A percentile compares a stretch with the other conserved stretches of the same genome.
phyloP scores from a whole-genome alignment of 1,140 invertebrate genomes.

The Drosophila setifemur region DNA sequence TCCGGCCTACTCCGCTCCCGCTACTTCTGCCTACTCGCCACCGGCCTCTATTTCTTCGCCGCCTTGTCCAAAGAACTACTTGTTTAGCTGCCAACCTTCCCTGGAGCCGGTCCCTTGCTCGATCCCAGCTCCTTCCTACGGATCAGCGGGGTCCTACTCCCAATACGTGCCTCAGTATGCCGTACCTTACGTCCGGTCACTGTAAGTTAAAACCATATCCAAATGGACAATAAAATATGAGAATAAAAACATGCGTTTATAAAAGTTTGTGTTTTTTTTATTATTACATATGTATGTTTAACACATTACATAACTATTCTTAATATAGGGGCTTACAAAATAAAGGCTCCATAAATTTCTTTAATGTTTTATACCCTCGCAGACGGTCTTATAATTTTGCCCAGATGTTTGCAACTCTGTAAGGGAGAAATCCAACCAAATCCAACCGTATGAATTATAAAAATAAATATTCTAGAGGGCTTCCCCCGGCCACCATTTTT shows the following conservation, averaged over 20 bases:
- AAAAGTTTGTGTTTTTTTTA: neutral
- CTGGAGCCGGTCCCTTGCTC: conserved; percentile 72
- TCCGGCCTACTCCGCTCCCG: conserved; percentile 5
- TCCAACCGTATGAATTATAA: too few relatives aligned
- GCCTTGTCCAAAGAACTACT: conserved; percentile 75
- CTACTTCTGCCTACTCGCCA: conserved; percentile 44
- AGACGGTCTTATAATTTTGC: too few relatives aligned
- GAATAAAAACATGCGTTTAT: conserved; percentile 49
- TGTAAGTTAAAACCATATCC: conserved; percentile 1
- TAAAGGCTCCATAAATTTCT: too few relatives aligned
- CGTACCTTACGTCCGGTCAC: conserved; percentile 59
- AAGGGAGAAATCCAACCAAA: too few relatives aligned
- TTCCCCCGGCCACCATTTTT: too few relatives aligned
- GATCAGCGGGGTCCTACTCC: conserved; percentile 61
- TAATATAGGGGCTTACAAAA: too few relatives aligned
- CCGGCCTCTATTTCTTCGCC: conserved; percentile 59
- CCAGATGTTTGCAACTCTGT: too few relatives aligned
- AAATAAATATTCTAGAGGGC: too few relatives aligned
- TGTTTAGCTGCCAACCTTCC: conserved; percentile 79
- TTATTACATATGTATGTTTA: too few relatives aligned
- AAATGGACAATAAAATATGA: neutral
- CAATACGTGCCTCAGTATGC: conserved; percentile 69
- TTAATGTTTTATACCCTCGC: too few relatives aligned
- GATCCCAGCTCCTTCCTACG: conserved; percentile 53
- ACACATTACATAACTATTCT: too few relatives aligned